These are phyloP conservation scores for Chironomus riparius DNA, from an alignment of 2,888 invertebrate species.

Conservation along the genomic window DNA sequence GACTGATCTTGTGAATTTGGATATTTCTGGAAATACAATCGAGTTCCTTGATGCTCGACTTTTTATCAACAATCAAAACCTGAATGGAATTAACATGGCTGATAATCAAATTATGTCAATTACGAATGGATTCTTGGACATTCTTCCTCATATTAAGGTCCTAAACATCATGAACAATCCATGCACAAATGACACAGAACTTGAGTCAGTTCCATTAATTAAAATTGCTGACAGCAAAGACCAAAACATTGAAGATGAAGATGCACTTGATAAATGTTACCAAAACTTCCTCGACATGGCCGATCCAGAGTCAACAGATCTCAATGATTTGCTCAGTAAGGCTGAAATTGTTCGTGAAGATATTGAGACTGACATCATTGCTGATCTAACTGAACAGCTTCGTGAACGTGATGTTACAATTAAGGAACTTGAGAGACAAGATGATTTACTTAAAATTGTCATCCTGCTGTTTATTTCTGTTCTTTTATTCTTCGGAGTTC, in stretches of 20 bases:
- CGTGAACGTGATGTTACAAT: neutral
- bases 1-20: slow-evolving; percentile 10
- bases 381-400: neutral
- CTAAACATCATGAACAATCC: slow-evolving; percentile 19
- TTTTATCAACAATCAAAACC: neutral
- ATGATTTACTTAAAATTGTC: neutral
- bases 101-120: slow-evolving; percentile 19
- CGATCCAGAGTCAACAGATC: slow-evolving; percentile 8
- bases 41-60: slow-evolving; percentile 3
- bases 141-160: slow-evolving; percentile 12
- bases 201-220: neutral
- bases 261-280: slow-evolving; percentile 6
- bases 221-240: slow-evolving; percentile 4
- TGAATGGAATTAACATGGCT: slow-evolving; percentile 8
- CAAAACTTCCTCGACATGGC: neutral
- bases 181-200: slow-evolving; percentile 11
- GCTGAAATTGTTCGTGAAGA: slow-evolving; percentile 13
- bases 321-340: neutral
- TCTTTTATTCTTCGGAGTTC: neutral
- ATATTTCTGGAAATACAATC: slow-evolving; percentile 11
- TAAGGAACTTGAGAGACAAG: neutral
- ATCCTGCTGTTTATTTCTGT: neutral
- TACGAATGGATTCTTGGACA: neutral
- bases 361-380: slow-evolving; percentile 2
- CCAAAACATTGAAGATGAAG: neutral